phyloP scores from a whole-genome alignment of 2,797 vertebrate genomes.

The Takifugu rubripes region DNA sequence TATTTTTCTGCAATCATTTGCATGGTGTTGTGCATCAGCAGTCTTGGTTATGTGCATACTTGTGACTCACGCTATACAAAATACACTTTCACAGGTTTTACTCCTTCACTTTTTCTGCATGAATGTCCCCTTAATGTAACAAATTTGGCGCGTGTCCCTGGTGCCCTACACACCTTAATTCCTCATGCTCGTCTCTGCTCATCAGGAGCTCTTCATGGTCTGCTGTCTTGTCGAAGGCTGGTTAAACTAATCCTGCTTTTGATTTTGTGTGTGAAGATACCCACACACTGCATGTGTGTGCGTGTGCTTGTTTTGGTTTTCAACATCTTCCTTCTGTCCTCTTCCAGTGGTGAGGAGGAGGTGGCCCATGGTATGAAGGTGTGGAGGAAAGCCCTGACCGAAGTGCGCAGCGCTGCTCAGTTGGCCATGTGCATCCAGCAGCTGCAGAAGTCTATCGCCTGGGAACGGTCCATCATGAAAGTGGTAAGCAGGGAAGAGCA shows the following conservation, averaged over 20 bases:
- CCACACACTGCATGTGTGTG: conserved; percentile 12
- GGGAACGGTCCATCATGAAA: conserved; percentile 99
- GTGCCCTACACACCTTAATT: conserved; percentile 59
- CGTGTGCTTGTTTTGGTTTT: conserved; percentile 14
- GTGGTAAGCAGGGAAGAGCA: conserved; percentile 80
- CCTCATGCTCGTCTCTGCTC: conserved; percentile 68
- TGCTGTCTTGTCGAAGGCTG: conserved; percentile 55
- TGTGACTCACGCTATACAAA: conserved; percentile 61
- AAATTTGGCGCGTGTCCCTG: conserved; percentile 68
- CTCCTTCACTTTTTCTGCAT: conserved; percentile 63
- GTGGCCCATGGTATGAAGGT: conserved; percentile 96
- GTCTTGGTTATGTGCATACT: conserved; percentile 55
- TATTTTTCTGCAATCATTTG: conserved; percentile 54
- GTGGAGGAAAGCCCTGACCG: conserved; percentile 93
- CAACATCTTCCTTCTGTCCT: conserved; percentile 14
- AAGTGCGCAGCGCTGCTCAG: conserved; percentile 94
- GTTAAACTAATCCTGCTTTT: conserved; percentile 35
- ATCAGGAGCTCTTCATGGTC: conserved; percentile 62
- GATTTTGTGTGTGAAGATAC: conserved; percentile 4
- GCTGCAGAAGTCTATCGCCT: conserved; percentile 98
- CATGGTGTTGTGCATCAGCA: conserved; percentile 70
- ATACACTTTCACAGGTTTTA: conserved; percentile 48
- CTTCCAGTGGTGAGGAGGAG: conserved; percentile 90
- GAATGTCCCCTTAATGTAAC: conserved; percentile 67
- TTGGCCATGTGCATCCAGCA: conserved; percentile 98